A percentile compares a stretch with the other conserved stretches of the same genome.
phyloP scores from a whole-genome alignment of 1,140 invertebrate genomes.

The Bombus confusus region DNA sequence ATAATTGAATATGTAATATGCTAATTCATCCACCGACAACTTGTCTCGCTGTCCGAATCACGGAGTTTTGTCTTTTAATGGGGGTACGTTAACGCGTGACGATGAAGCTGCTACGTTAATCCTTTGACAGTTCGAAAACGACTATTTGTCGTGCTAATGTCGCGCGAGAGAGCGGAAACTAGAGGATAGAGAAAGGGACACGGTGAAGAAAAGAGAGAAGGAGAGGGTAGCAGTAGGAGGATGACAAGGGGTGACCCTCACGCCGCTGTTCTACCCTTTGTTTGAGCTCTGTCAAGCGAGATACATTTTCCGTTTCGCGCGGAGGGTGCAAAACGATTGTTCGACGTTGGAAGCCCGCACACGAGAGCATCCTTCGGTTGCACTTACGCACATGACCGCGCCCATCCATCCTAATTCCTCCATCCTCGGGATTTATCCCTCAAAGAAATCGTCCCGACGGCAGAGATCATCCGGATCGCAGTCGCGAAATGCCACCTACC shows the following conservation, averaged over 20 bases:
- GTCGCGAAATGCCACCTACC: conserved; percentile 31
- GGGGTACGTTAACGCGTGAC: conserved; percentile 7
- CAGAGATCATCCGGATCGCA: conserved; percentile 48
- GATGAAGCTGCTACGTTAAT: conserved; percentile 61
- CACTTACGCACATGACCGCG: conserved; percentile 59
- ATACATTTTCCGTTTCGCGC: conserved; percentile 79
- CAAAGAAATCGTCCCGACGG: conserved; percentile 39
- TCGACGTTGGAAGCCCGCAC: conserved; percentile 59
- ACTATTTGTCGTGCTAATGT: conserved; percentile 73
- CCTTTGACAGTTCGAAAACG: conserved; percentile 68
- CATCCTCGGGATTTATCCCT: conserved; percentile 34
- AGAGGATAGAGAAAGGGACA: conserved; percentile 1
- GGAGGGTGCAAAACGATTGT: conserved; percentile 78
- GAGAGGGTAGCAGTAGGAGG: neutral
- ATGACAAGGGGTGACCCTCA: conserved; percentile 65
- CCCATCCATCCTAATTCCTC: conserved; percentile 36
- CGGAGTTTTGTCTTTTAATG: conserved; percentile 43
- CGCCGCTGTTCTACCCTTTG: conserved; percentile 75
- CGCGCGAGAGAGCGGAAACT: conserved; percentile 54
- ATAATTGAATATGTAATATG: neutral
- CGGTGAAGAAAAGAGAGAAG: neutral
- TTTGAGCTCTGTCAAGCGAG: conserved; percentile 78
- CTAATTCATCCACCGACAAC: neutral
- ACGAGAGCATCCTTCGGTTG: conserved; percentile 64
- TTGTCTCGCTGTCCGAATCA: conserved; percentile 36